phyloP scores from a whole-genome alignment of 1,140 invertebrate species.

The Potamilus streckersoni region DNA sequence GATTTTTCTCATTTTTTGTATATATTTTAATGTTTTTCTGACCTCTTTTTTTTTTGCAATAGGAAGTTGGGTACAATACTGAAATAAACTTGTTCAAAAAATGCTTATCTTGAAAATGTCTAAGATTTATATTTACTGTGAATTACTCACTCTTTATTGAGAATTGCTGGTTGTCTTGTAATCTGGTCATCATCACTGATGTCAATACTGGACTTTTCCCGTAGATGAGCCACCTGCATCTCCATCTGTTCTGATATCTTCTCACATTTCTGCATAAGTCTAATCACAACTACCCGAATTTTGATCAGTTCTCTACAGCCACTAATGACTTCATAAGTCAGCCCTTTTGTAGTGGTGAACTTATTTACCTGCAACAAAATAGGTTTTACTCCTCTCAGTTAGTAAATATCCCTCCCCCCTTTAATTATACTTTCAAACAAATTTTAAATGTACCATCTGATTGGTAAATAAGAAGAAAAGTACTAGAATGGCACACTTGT shows the following conservation, averaged over 20 bases:
- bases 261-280: conserved; percentile 71
- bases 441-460: background rate
- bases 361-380: conserved; percentile 56
- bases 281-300: conserved; percentile 66
- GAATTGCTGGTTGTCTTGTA: conserved; percentile 65
- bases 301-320: conserved; percentile 68
- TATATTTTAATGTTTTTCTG: no score
- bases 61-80: no score
- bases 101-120: no score
- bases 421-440: background rate
- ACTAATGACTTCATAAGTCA: conserved; percentile 67
- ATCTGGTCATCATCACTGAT: conserved; percentile 58
- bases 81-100: no score
- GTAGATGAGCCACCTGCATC: conserved; percentile 65
- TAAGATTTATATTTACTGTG: no score
- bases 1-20: no score
- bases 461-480: background rate
- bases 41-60: no score
- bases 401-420: background rate
- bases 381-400: background rate
- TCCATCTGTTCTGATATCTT: conserved; percentile 68
- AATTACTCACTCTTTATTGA: conserved; percentile 62
- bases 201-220: conserved; percentile 32
- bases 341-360: conserved; percentile 58
- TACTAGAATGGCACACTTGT: no score